Conservation (phyloP, 2,888 invertebrate genomes). For the Eupithecia subfuscata region DNA sequence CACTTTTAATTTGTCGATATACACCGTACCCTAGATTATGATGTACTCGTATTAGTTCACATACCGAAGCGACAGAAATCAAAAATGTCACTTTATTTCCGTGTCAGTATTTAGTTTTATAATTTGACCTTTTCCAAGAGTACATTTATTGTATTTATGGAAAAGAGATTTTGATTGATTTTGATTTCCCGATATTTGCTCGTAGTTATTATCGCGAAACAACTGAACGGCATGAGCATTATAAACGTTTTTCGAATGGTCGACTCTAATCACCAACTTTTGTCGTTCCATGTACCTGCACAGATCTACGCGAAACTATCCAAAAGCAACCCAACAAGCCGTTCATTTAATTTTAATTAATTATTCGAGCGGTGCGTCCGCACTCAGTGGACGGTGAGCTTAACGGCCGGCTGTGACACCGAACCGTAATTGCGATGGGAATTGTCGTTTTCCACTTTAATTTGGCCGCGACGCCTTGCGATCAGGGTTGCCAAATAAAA, state of each 20-base stretch:
- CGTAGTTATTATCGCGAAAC: neutral
- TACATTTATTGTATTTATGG: too few relatives aligned
- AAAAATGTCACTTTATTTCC: too few relatives aligned
- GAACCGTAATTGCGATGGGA: conserved; percentile 42
- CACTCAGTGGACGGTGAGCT: conserved; percentile 22
- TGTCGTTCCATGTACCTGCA: neutral
- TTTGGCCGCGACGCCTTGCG: conserved; percentile 32
- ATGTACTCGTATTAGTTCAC: too few relatives aligned
- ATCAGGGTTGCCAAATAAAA: conserved; percentile 23
- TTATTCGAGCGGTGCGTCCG: conserved; percentile 18
- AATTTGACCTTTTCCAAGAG: too few relatives aligned
- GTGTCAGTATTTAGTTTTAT: too few relatives aligned
- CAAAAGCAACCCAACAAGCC: neutral
- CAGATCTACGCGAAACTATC: neutral
- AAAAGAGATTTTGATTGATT: neutral
- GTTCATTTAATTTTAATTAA: conserved; percentile 13
- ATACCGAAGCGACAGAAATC: too few relatives aligned
- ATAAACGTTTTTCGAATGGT: neutral
- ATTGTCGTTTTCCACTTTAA: conserved; percentile 40
- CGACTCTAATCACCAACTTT: neutral
- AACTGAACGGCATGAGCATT: neutral
- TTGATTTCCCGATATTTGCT: neutral
- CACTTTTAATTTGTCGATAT: too few relatives aligned
- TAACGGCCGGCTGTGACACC: conserved; percentile 41
- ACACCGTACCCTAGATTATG: too few relatives aligned